phyloP scores from a whole-genome alignment of 2,888 invertebrate genomes.

The Pteria penguin region DNA sequence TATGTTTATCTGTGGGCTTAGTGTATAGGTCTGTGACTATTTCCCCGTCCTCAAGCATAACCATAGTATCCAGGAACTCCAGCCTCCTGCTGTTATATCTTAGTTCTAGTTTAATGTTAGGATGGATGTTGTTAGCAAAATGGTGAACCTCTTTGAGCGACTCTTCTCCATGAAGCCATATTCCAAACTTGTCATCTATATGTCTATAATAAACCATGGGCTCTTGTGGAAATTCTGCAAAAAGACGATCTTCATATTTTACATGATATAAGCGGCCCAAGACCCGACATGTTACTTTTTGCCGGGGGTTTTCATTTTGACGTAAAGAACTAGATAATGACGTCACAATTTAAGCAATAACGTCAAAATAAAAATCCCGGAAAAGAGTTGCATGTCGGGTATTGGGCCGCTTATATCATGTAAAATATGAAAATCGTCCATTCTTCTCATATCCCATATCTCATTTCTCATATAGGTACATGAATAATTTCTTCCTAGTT shows the following conservation, averaged over 20 bases:
- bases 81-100: not conserved
- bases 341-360: no score
- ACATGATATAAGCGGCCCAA: no score
- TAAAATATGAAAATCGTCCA: no score
- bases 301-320: no score
- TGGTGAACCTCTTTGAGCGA: not conserved
- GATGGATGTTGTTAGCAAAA: not conserved
- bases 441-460: no score
- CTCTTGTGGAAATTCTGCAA: no score
- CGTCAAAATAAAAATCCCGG: no score
- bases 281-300: no score
- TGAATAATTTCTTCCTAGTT: slow-evolving; percentile 7
- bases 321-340: no score
- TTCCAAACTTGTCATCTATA: slow-evolving; percentile 3
- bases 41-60: not conserved
- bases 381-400: no score
- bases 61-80: not conserved
- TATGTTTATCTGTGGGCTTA: not conserved
- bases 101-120: not conserved
- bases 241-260: no score
- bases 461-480: not conserved
- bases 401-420: no score
- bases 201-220: not conserved
- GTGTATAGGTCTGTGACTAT: not conserved
- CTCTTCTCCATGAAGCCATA: not conserved